Evolutionary conservation across 1,140 invertebrate species (phyloP).

Genomic region (Drosophila grimshawi): DNA sequence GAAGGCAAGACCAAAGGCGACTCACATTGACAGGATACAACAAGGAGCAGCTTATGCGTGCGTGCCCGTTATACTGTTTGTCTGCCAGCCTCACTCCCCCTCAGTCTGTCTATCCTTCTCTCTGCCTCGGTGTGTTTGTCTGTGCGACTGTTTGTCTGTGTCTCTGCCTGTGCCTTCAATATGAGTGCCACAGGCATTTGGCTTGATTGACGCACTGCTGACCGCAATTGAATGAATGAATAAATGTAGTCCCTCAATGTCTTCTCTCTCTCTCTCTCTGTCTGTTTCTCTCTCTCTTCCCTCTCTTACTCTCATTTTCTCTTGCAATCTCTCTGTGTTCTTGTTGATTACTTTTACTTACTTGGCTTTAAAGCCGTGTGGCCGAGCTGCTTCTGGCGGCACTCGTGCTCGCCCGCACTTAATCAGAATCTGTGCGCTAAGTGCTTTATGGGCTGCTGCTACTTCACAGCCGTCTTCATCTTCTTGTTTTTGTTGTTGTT

Average conservation of each 20-base stretch:
- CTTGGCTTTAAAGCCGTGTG: conserved; percentile 37
- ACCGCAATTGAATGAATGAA: conserved; percentile 68
- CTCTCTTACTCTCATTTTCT: conserved; percentile 7
- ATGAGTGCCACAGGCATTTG: conserved; percentile 64
- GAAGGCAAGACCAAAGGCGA: conserved; percentile 32
- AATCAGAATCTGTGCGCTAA: conserved; percentile 79
- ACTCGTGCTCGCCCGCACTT: conserved; percentile 54
- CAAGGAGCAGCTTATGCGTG: conserved; percentile 33
- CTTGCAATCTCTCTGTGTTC: not conserved
- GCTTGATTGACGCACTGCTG: conserved; percentile 77
- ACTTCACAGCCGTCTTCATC: conserved; percentile 6
- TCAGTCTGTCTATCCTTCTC: conserved; percentile 12
- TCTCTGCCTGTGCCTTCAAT: conserved; percentile 28
- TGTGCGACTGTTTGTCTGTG: not conserved
- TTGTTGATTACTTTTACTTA: conserved; percentile 58
- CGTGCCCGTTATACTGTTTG: conserved; percentile 31
- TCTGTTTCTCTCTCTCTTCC: not conserved
- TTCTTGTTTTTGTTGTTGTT: conserved; percentile 42
- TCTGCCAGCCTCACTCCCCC: conserved; percentile 19
- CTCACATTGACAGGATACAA: conserved; percentile 34
- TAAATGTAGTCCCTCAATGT: conserved; percentile 1
- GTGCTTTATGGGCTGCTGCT: conserved; percentile 58
- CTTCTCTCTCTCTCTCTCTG: conserved; percentile 4
- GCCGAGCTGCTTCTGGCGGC: not conserved
- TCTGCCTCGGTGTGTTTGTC: conserved; percentile 2